A percentile compares a stretch with the other conserved stretches of the same genome.
Evolutionary conservation across 2,113 vertebrate genomes (phyloP).

Genomic region (Tonatia bakeri): DNA sequence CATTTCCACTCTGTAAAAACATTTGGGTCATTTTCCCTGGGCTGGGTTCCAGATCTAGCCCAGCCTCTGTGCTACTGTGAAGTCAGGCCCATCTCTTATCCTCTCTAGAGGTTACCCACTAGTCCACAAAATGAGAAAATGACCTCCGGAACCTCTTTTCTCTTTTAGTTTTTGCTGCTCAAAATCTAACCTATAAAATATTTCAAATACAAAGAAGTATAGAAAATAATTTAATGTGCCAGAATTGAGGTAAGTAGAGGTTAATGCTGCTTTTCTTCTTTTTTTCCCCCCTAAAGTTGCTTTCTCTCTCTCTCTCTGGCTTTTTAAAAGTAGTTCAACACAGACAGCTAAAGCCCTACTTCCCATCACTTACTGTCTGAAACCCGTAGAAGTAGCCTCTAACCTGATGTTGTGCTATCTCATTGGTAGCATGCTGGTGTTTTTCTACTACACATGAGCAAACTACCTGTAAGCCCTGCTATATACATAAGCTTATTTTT

Average conservation of each 20-base stretch:
- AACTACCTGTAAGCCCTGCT: not conserved
- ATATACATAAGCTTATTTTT: not conserved
- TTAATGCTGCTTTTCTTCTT: not conserved
- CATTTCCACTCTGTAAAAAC: not conserved
- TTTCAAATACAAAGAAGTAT: not conserved
- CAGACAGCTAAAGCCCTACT: not conserved
- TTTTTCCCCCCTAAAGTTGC: not conserved
- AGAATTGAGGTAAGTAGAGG: not conserved
- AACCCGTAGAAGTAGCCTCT: not conserved
- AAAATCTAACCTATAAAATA: not conserved
- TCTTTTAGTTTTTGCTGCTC: not conserved
- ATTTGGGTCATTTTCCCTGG: not conserved
- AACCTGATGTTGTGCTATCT: no score
- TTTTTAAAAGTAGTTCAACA: not conserved
- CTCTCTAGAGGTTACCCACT: not conserved
- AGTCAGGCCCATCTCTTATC: not conserved
- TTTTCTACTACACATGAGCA: not conserved
- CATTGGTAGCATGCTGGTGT: not conserved
- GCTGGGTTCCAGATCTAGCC: not conserved
- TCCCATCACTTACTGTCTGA: not conserved
- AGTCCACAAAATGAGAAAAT: not conserved
- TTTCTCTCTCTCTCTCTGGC: not conserved
- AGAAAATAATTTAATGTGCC: not conserved
- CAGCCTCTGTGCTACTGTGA: not conserved
- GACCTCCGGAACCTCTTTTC: not conserved